Evolutionary conservation across 2,113 vertebrate species (phyloP).

Genomic region (Ochotona princeps): DNA sequence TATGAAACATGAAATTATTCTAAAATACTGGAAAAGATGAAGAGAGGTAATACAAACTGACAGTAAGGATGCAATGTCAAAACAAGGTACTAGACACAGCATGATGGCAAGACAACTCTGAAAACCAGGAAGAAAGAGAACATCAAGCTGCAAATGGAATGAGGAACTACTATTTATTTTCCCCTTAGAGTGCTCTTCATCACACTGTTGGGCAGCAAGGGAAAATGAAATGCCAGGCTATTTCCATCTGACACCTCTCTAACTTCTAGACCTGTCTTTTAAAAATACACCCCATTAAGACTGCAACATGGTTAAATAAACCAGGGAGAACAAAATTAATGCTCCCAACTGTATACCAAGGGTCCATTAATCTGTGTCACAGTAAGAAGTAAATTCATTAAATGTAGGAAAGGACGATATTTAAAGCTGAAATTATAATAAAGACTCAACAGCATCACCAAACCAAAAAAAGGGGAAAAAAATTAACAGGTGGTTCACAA

Average conservation of each 20-base stretch:
- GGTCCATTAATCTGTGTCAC: constrained; percentile 67
- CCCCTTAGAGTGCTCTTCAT: constrained; percentile 39
- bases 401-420: constrained; percentile 67
- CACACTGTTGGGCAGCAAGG: constrained; percentile 46
- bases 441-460: constrained; percentile 69
- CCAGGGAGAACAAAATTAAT: constrained; percentile 73
- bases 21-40: constrained; percentile 24
- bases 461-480: constrained; percentile 71
- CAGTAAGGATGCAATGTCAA: neutral
- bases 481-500: constrained; percentile 53
- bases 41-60: neutral
- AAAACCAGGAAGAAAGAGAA: neutral
- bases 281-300: constrained; percentile 24
- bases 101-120: neutral
- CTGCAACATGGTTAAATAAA: constrained; percentile 55
- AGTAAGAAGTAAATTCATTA: constrained; percentile 66
- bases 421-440: constrained; percentile 79
- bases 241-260: constrained; percentile 60
- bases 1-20: constrained; percentile 23
- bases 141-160: constrained; percentile 13
- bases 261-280: constrained; percentile 47
- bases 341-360: constrained; percentile 68
- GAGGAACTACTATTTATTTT: constrained; percentile 17
- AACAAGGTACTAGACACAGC: neutral
- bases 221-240: constrained; percentile 57